These are phyloP conservation scores for Opisthocomus hoazin DNA, from an alignment of 2,113 vertebrate genomes.

Conservation along the genomic window DNA sequence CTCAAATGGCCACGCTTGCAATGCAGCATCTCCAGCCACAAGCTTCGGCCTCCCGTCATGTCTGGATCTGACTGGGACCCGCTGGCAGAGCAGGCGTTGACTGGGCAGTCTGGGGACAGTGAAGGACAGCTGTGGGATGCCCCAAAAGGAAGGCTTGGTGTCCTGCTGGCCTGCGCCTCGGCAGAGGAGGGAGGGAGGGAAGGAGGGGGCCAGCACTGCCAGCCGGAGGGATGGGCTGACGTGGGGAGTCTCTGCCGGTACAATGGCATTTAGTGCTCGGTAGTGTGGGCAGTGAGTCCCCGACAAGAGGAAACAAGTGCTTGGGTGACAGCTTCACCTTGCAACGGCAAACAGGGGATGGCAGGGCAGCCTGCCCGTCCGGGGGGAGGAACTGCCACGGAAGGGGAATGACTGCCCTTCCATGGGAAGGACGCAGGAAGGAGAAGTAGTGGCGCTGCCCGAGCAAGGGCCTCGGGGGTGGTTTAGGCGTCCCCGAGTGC, in stretches of 20 bases:
- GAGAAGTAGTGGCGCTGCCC: background rate
- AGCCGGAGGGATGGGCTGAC: background rate
- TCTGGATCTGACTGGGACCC: background rate
- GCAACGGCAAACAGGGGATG: background rate
- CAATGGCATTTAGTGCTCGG: too few species aligned
- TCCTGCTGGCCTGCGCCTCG: background rate
- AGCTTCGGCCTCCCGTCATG: accelerated
- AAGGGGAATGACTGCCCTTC: too few species aligned
- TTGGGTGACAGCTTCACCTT: background rate
- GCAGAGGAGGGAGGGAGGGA: accelerated
- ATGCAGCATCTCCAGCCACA: background rate
- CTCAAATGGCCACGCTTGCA: accelerated
- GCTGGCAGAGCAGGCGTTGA: background rate
- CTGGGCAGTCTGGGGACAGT: background rate
- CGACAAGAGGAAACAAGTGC: background rate
- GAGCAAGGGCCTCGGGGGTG: accelerated
- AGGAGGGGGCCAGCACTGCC: background rate
- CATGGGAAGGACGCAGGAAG: background rate
- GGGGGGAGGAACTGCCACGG: accelerated
- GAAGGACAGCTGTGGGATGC: background rate
- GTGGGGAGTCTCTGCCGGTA: background rate
- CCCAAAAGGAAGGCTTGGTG: background rate
- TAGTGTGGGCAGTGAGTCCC: background rate
- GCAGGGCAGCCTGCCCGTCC: accelerated
- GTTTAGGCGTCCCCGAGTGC: accelerated